Conservation (phyloP, 2,113 vertebrate species). For the Columba livia region DNA sequence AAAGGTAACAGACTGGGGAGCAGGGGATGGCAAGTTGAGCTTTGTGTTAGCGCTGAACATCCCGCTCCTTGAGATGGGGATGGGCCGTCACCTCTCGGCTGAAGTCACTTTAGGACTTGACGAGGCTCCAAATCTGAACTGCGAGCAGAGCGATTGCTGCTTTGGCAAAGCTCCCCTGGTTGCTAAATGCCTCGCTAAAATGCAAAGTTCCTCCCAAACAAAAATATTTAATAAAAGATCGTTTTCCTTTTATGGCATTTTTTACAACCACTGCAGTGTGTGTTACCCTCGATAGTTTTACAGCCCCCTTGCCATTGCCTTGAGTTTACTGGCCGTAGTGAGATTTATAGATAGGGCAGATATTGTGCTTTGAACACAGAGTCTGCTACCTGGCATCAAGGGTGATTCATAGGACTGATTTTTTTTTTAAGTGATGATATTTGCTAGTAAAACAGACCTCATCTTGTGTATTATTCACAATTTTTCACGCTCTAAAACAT, state of each 20-base stretch:
- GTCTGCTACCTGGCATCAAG: neutral
- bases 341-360: slow-evolving; percentile 43
- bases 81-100: neutral
- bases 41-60: neutral
- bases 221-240: slow-evolving; percentile 37
- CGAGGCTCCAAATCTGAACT: neutral
- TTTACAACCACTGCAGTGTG: slow-evolving; percentile 36
- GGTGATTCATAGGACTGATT: slow-evolving; percentile 12
- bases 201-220: slow-evolving; percentile 22
- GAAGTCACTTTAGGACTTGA: neutral
- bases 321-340: slow-evolving; percentile 42
- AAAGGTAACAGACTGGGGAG: neutral
- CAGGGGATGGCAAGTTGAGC: neutral
- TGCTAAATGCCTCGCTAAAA: slow-evolving; percentile 44
- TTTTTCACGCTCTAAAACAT: slow-evolving; percentile 21
- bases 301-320: neutral
- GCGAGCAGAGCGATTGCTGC: neutral
- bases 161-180: neutral
- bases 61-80: neutral
- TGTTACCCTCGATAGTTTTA: slow-evolving; percentile 34
- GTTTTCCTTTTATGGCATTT: neutral
- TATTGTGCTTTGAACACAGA: neutral
- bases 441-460: slow-evolving; percentile 52
- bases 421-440: slow-evolving; percentile 29
- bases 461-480: slow-evolving; percentile 34